phyloP scores from a whole-genome alignment of 2,888 invertebrate species.

The Cataglyphis altisquamis region DNA sequence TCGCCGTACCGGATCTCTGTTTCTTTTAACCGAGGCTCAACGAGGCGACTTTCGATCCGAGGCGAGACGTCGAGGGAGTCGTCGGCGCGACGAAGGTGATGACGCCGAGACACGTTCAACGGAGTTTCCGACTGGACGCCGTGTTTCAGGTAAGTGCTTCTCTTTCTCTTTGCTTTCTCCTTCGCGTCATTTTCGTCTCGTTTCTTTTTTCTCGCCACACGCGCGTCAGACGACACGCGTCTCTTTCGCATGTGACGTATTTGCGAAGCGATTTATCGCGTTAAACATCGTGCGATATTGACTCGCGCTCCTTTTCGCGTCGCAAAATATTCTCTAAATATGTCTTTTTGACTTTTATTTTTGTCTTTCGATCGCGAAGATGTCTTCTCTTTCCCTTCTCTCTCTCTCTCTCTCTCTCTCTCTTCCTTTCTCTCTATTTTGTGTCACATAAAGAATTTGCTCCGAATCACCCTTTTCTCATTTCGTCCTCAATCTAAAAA shows the following conservation, averaged over 20 bases:
- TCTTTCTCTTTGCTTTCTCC: background rate
- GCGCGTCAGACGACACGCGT: constrained; percentile 10
- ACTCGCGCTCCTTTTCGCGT: background rate
- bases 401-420: background rate
- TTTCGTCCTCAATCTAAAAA: background rate
- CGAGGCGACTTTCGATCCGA: constrained; percentile 43
- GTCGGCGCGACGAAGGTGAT: constrained; percentile 7
- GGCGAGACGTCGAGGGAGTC: constrained; percentile 16
- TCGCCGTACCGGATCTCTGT: constrained; percentile 16
- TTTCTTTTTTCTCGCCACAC: constrained; percentile 9
- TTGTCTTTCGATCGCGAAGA: background rate
- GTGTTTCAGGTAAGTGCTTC: constrained; percentile 34
- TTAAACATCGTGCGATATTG: background rate
- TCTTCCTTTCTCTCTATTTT: background rate
- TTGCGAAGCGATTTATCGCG: background rate
- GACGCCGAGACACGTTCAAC: constrained; percentile 9
- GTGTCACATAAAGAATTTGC: background rate
- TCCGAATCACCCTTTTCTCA: background rate
- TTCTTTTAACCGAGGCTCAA: background rate
- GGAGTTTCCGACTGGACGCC: constrained; percentile 18
- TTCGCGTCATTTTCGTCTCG: background rate
- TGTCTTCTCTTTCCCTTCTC: background rate
- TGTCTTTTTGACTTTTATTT: background rate
- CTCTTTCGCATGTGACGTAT: background rate
- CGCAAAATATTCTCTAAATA: background rate